Base-by-base conservation (phyloP, 2,888 invertebrate genomes). In the Nomada goodeniana region DNA sequence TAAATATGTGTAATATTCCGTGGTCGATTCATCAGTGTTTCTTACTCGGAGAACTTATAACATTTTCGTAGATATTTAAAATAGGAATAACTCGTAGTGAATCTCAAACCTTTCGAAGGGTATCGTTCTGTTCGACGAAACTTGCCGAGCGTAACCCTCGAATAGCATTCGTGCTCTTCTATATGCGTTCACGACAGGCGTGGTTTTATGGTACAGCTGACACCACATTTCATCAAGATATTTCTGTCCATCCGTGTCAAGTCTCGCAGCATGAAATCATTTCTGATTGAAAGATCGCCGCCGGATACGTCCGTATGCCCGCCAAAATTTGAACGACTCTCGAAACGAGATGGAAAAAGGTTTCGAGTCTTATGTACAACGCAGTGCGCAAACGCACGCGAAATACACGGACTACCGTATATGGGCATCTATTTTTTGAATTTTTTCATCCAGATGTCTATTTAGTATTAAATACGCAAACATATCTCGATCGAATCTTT, bases 371-470 rank as follows among this genome's bases (percentile, higher is more conserved):
- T 55, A 81, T 52, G 29, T 36, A 69, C 18, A 64, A n/a, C 63
- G 52, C 23, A 74, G 63, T 57, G 76, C 75, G 79, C 85, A 87
- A 77, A 83, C 83, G 76, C 83, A 68, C 69, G 53, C 57, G 52
- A 83, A 80, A 80, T 68, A 55, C 67, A 73, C n/a, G 63, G 80
- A 87, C 68, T 82, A 73, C 86, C 86, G 72, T 86, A 84, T 81
- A 88, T 80, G 84, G 82, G 57, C 61, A 79, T 74, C 15, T 52
- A 44, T n/a, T 50, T 59, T 13, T n/a, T 18, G 29, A 60, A 29
- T 23, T 70, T 72, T 44, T 44, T 26, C 20, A 53, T 65, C 20
- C 13, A n/a, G 36, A 60, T n/a, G 23, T 42, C 10, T 2, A 15
- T 23, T 4, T 2, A 9, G 2, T 36, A 20, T 36, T 11, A 26